Conservation (phyloP, 1,140 invertebrate species). For the Drosophila arizonae region DNA sequence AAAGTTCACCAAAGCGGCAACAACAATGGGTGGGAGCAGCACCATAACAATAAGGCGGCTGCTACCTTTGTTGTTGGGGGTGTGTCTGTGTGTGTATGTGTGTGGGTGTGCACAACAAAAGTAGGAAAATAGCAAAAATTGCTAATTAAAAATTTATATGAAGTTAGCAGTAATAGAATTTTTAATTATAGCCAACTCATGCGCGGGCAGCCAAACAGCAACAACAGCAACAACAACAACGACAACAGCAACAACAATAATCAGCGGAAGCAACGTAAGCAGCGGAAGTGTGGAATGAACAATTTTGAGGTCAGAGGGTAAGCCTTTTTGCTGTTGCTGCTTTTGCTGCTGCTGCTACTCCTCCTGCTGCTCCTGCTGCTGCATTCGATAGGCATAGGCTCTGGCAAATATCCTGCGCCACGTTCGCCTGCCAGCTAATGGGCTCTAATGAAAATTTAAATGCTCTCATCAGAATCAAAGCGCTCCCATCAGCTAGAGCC, state of each 20-base stretch:
- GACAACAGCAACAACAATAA: slow-evolving; percentile 43
- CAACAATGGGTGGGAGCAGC: slow-evolving; percentile 28
- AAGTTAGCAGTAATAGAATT: slow-evolving; percentile 81
- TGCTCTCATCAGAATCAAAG: slow-evolving; percentile 12
- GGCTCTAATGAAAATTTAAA: slow-evolving; percentile 47
- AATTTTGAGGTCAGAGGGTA: slow-evolving; percentile 73
- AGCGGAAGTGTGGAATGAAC: slow-evolving; percentile 76
- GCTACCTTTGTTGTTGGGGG: slow-evolving; percentile 17
- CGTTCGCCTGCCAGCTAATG: slow-evolving; percentile 19
- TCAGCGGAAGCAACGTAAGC: slow-evolving; percentile 41
- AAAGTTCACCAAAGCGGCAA: slow-evolving; percentile 64
- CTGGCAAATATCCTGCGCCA: slow-evolving; percentile 19
- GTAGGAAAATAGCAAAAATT: slow-evolving; percentile 82
- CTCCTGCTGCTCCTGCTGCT: too few species aligned
- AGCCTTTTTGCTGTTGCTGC: slow-evolving; percentile 70
- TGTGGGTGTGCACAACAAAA: slow-evolving; percentile 53
- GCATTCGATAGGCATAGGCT: slow-evolving; percentile 40
- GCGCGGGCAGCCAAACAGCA: slow-evolving; percentile 63
- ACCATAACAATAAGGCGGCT: slow-evolving; percentile 36
- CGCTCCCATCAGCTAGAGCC: slow-evolving; percentile 5
- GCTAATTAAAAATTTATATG: slow-evolving; percentile 82
- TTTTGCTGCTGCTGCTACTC: slow-evolving; percentile 4
- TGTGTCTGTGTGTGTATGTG: too few species aligned
- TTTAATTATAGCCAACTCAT: slow-evolving; percentile 82
- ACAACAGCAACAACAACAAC: slow-evolving; percentile 36